Conservation (phyloP, 2,888 invertebrate genomes). For the Boloria selene region DNA sequence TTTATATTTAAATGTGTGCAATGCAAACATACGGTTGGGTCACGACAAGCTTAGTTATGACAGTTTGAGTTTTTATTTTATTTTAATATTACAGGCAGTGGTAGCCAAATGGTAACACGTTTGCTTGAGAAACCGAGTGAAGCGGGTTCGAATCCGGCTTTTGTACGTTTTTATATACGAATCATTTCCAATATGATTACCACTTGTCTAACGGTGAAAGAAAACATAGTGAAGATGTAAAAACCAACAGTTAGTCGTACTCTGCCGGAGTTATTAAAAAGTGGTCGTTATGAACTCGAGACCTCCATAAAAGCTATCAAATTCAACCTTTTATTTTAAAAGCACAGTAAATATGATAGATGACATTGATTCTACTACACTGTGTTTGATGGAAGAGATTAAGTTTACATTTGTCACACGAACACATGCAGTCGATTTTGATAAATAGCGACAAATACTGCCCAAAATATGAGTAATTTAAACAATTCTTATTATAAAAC, state of each 20-base stretch:
- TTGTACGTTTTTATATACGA: no score
- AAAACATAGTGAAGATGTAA: no score
- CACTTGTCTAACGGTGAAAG: no score
- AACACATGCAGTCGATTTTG: slow-evolving; percentile 64
- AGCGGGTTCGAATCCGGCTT: no score
- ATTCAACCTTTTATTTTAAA: neutral
- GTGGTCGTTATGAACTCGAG: neutral
- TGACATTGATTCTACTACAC: slow-evolving; percentile 3
- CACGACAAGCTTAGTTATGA: slow-evolving; percentile 28
- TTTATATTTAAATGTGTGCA: slow-evolving; percentile 22
- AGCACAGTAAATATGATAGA: slow-evolving; percentile 10
- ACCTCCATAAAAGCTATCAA: neutral
- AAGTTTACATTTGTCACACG: slow-evolving; percentile 66
- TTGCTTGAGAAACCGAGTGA: no score
- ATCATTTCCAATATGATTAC: no score
- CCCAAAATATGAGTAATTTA: slow-evolving; percentile 10
- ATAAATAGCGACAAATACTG: slow-evolving; percentile 52
- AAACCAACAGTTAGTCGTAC: no score
- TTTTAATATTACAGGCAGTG: slow-evolving; percentile 1
- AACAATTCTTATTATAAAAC: neutral
- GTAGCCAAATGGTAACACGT: no score
- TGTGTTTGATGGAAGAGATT: slow-evolving; percentile 49
- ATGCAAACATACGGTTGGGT: slow-evolving; percentile 32
- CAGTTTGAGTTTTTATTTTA: slow-evolving; percentile 12
- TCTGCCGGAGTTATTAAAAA: no score